Evolutionary conservation across 2,888 invertebrate genomes (phyloP).

Genomic region (Halictus quadricinctus): DNA sequence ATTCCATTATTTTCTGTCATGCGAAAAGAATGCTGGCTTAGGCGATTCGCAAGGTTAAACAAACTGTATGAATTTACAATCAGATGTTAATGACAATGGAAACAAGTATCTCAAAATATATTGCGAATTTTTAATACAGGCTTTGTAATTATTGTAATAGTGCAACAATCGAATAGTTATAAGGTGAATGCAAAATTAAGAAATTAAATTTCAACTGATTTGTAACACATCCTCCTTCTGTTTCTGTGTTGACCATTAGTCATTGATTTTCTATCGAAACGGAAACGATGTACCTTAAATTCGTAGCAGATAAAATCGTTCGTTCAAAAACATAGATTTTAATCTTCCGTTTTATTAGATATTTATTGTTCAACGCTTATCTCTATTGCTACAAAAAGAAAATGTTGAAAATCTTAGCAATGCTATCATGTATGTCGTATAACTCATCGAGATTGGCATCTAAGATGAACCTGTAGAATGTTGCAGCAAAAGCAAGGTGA

Average conservation of each 20-base stretch:
- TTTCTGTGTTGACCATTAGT: background rate
- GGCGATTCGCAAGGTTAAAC: constrained; percentile 3
- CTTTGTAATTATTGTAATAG: constrained; percentile 8
- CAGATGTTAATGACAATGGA: constrained; percentile 12
- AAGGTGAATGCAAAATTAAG: background rate
- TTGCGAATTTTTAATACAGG: constrained; percentile 13
- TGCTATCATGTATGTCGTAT: background rate
- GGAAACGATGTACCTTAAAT: background rate
- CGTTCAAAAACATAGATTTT: background rate
- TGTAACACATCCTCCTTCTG: background rate
- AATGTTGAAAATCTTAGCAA: background rate
- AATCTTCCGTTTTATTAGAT: background rate
- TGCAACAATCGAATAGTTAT: background rate
- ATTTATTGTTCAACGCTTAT: background rate
- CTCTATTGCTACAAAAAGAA: background rate
- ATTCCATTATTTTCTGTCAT: constrained; percentile 1
- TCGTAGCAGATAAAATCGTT: background rate
- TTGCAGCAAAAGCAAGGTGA: background rate
- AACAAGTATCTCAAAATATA: constrained; percentile 21
- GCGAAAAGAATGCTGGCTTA: constrained; percentile 4
- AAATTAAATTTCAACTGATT: constrained; percentile 4
- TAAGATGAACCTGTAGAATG: constrained; percentile 21
- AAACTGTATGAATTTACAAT: constrained; percentile 15
- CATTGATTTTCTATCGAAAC: background rate
- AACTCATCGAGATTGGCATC: constrained; percentile 14